Percentiles rank a stretch among this genome's conserved stretches.
Conservation (phyloP, 2,888 invertebrate genomes). For the Trachelus stipa region DNA sequence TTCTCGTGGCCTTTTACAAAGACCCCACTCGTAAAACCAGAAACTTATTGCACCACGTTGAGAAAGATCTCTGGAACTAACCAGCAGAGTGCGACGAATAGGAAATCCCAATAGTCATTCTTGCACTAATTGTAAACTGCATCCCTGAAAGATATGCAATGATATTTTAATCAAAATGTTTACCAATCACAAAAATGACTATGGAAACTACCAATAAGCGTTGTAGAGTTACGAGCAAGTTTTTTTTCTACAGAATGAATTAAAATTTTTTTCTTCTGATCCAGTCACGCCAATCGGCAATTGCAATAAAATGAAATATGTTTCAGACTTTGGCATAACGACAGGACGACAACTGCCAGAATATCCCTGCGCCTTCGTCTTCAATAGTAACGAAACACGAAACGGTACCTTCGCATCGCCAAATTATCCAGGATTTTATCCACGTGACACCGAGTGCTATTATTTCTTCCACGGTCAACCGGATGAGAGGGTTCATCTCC, state of each 20-base stretch:
- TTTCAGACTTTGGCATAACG: constrained; percentile 88
- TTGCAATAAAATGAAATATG: background rate
- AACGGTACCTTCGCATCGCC: constrained; percentile 89
- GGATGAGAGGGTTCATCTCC: constrained; percentile 83
- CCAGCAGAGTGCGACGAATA: background rate
- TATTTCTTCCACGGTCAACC: constrained; percentile 88
- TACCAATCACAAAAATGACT: no score
- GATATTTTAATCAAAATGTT: no score
- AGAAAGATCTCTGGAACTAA: background rate
- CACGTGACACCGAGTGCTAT: constrained; percentile 90
- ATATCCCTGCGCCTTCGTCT: constrained; percentile 88
- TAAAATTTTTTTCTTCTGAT: background rate
- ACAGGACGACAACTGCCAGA: constrained; percentile 82
- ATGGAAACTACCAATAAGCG: no score
- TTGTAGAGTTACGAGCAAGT: no score
- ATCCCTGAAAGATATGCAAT: no score
- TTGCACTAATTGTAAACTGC: background rate
- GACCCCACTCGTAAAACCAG: background rate
- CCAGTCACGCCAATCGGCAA: background rate
- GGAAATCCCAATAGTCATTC: no score
- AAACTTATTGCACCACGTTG: background rate
- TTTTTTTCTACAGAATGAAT: no score
- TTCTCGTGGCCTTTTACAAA: background rate
- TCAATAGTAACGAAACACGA: constrained; percentile 83
- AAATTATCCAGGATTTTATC: constrained; percentile 91